Percentiles rank a stretch among this genome's conserved stretches.
These are phyloP conservation scores for Scytalopus superciliaris DNA, from an alignment of 2,113 vertebrate genomes.

Conservation along the genomic window DNA sequence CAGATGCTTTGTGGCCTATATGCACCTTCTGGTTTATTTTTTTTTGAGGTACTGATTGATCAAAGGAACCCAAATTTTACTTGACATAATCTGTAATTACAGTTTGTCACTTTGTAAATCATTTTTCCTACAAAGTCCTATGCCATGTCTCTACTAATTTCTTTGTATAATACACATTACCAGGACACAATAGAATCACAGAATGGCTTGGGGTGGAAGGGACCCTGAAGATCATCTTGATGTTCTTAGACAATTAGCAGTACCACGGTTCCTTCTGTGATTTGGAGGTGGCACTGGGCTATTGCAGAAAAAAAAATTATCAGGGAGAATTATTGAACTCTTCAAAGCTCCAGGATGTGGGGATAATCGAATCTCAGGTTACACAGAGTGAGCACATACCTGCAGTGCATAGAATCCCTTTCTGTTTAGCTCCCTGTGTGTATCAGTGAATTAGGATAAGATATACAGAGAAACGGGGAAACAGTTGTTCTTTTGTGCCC, in stretches of 20 bases:
- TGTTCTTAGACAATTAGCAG: background rate
- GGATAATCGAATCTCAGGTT: background rate
- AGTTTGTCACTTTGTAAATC: background rate
- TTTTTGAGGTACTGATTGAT: background rate
- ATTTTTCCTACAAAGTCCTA: background rate
- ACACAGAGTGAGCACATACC: background rate
- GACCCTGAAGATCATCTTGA: background rate
- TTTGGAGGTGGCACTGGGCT: background rate
- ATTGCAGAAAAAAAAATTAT: background rate
- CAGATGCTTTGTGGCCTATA: background rate
- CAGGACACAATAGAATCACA: background rate
- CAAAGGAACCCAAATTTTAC: background rate
- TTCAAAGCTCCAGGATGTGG: background rate
- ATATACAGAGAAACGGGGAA: background rate
- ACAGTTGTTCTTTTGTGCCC: background rate
- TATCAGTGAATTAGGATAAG: background rate
- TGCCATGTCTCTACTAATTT: background rate
- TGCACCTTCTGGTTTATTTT: rapidly evolving
- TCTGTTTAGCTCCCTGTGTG: background rate
- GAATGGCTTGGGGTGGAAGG: background rate
- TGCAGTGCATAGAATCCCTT: background rate
- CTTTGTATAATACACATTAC: background rate
- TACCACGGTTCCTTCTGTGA: background rate
- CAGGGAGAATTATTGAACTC: background rate
- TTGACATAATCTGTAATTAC: background rate